Percentiles rank a stretch among this genome's conserved stretches.
These are phyloP conservation scores for Atlantisia rogersi DNA, from an alignment of 2,113 vertebrate genomes.

Conservation along the genomic window DNA sequence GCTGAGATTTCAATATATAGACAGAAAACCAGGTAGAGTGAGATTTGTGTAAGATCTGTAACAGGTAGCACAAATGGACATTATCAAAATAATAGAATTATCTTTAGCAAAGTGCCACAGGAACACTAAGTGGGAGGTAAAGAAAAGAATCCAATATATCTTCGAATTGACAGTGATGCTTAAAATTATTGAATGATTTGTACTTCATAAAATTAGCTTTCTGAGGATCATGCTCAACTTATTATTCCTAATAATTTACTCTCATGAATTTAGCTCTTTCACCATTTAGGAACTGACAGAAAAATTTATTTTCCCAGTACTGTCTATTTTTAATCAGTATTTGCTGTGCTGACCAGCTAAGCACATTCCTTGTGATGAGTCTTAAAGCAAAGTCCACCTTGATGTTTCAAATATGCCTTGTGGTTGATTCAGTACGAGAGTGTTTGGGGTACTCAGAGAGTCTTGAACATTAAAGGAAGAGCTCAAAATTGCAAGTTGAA, in stretches of 20 bases:
- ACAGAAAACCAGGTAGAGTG: not conserved
- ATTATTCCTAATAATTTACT: not conserved
- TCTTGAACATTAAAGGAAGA: not conserved
- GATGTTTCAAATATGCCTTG: not conserved
- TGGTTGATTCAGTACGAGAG: not conserved
- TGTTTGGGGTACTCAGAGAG: not conserved
- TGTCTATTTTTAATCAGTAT: not conserved
- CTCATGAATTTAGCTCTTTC: not conserved
- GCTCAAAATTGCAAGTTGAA: not conserved
- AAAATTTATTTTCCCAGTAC: not conserved
- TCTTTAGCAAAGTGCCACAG: not conserved
- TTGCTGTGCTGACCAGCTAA: not conserved
- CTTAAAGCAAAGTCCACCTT: not conserved
- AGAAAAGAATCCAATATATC: not conserved
- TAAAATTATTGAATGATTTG: not conserved
- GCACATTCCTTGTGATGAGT: not conserved
- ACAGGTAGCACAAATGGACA: not conserved
- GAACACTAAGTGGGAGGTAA: not conserved
- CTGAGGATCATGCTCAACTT: not conserved
- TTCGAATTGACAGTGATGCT: not conserved
- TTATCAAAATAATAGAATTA: not conserved
- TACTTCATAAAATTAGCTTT: not conserved
- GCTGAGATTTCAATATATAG: not conserved
- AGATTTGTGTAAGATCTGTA: not conserved
- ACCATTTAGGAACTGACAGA: not conserved